Base-by-base conservation (phyloP, 2,888 invertebrate genomes). In the Sympetrum striolatum region DNA sequence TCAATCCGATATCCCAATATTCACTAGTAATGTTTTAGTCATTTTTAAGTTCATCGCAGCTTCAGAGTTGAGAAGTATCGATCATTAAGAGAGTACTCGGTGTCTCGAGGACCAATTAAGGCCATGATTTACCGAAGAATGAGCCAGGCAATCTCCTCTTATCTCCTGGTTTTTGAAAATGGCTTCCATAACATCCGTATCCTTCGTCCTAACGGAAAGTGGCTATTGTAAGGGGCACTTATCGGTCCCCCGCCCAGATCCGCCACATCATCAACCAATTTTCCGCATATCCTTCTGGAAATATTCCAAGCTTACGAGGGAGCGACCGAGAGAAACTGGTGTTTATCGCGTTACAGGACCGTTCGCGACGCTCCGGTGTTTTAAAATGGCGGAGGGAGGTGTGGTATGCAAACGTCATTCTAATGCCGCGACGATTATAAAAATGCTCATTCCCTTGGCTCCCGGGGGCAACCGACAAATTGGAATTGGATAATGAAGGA, bases 291-390 rank as follows among this genome's bases (percentile, higher is more conserved):
- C 12, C 86, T 37, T 48, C 48, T 86, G 86, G 60, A 86, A 86
- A 64, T 37, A 64, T 64, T 86, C 86, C 86, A 86, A 60, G 35
- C 58, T 18, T 15, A 48, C 25, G 35, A 82, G 82, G 82, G 31
- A 86, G 58, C 60, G 60, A 12, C 58, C 86, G 31, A 31, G 60
- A 64, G 58, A 64, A 86, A 64, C 60, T 86, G 86, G 86, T 86
- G 86, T 86, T 86, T 86, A 86, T 86, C 86, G 86, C 31, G 60
- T 86, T 86, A 86, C 86, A 22, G 86, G 8, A 58, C 82, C 82
- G 35, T 82, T 58, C 35, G 82, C 82, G 58, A 53, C 82, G n/a
- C 82, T 8, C 58, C 82, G 15, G 31, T 60, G 12, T 60, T 53
- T 58, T 60, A 64, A 86, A 86, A 86, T 86, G 60, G 86, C 86